Conservation (phyloP, 2,113 vertebrate genomes). For the Crocuta crocuta region DNA sequence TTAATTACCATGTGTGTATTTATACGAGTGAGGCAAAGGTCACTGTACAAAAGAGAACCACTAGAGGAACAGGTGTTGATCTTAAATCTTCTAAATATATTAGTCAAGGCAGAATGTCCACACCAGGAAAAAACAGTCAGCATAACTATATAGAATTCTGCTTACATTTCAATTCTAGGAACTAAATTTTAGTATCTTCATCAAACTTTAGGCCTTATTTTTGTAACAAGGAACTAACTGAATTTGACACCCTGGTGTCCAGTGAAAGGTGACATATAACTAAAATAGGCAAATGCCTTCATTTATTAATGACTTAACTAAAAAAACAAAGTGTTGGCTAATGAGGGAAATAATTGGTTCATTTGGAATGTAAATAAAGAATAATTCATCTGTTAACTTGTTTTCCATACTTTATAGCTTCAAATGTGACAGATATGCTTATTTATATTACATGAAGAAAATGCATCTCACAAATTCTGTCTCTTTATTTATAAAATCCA, state of each 20-base stretch:
- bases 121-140: not conserved
- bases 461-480: not conserved
- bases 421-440: not conserved
- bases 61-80: conserved; percentile 67
- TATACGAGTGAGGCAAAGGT: conserved; percentile 68
- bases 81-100: conserved; percentile 73
- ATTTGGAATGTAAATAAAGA: conserved; percentile 44
- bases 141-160: not conserved
- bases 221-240: not conserved
- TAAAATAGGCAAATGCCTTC: conserved; percentile 2
- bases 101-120: conserved; percentile 44
- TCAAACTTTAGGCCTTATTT: conserved; percentile 48
- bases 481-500: conserved; percentile 46
- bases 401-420: conserved; percentile 41
- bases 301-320: conserved; percentile 35
- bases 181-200: conserved; percentile 21
- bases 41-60: conserved; percentile 57
- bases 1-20: conserved; percentile 63
- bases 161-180: conserved; percentile 30
- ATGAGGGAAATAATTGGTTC: conserved; percentile 27
- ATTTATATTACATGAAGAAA: conserved; percentile 36
- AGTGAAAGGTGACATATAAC: not conserved
- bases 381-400: conserved; percentile 47
- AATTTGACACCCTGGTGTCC: not conserved
- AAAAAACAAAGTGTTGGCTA: conserved; percentile 23